phyloP scores from a whole-genome alignment of 2,888 invertebrate genomes.

The Rhingia rostrata region DNA sequence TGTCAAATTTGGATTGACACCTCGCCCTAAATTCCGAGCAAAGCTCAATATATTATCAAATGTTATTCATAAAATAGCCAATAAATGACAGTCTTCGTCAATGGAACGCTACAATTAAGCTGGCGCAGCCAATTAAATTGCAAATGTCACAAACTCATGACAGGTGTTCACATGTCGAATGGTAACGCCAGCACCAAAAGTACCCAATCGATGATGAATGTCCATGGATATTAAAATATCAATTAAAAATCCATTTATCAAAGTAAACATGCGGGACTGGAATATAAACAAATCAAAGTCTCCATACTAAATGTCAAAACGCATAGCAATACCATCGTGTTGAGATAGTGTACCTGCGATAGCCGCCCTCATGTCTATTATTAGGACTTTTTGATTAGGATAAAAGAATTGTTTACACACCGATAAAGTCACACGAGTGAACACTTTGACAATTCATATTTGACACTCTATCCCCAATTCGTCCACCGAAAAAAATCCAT shows the following conservation, averaged over 20 bases:
- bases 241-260: constrained; percentile 63
- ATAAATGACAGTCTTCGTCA: no score
- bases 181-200: neutral
- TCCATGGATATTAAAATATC: constrained; percentile 53
- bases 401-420: constrained; percentile 31
- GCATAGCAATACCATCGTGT: neutral
- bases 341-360: neutral
- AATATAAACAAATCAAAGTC: constrained; percentile 11
- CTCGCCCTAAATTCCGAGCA: no score
- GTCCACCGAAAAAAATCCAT: constrained; percentile 25
- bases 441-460: constrained; percentile 49
- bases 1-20: no score
- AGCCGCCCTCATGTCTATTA: constrained; percentile 3
- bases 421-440: constrained; percentile 27
- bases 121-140: constrained; percentile 23
- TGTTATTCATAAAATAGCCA: no score
- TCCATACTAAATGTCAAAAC: constrained; percentile 6
- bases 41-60: no score
- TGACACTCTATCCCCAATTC: constrained; percentile 18
- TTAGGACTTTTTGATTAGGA: constrained; percentile 24
- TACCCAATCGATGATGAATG: constrained; percentile 18
- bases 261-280: constrained; percentile 28
- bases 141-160: constrained; percentile 38
- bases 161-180: neutral
- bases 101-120: constrained; percentile 15